Conservation (phyloP, 2,797 vertebrate genomes). For the Smutsia temminckii region DNA sequence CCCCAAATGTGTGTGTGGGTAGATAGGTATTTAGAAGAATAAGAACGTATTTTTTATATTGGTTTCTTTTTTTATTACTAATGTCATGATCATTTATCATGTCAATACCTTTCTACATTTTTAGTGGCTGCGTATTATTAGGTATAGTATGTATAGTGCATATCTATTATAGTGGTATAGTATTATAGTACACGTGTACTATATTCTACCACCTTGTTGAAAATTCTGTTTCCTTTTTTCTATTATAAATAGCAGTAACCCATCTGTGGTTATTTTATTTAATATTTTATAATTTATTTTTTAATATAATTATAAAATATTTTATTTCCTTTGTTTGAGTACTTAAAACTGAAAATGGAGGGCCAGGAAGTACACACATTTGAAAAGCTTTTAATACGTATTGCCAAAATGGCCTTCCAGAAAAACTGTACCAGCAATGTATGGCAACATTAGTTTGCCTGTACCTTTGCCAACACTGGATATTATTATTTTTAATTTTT, state of each 20-base stretch:
- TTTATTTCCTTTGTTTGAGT: background rate
- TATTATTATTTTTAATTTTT: background rate
- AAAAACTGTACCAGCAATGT: background rate
- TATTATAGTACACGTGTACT: background rate
- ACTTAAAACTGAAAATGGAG: background rate
- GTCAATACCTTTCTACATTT: background rate
- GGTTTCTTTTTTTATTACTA: background rate
- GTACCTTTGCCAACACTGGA: background rate
- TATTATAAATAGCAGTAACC: background rate
- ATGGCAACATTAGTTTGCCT: background rate
- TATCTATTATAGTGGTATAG: too few relatives aligned
- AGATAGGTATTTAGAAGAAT: background rate
- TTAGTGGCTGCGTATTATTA: background rate
- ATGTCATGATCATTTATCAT: background rate
- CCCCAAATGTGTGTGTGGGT: background rate
- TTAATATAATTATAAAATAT: too few relatives aligned
- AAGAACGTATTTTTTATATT: background rate
- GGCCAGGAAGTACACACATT: background rate
- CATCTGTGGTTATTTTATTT: too few relatives aligned
- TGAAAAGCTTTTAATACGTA: background rate
- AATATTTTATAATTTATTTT: too few relatives aligned
- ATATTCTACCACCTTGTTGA: background rate
- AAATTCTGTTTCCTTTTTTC: background rate
- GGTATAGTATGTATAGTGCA: background rate
- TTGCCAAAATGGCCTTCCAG: background rate